A percentile compares a stretch with the other conserved stretches of the same genome.
These are phyloP conservation scores for Epinotia nisella DNA, from an alignment of 2,888 invertebrate species.

Conservation along the genomic window DNA sequence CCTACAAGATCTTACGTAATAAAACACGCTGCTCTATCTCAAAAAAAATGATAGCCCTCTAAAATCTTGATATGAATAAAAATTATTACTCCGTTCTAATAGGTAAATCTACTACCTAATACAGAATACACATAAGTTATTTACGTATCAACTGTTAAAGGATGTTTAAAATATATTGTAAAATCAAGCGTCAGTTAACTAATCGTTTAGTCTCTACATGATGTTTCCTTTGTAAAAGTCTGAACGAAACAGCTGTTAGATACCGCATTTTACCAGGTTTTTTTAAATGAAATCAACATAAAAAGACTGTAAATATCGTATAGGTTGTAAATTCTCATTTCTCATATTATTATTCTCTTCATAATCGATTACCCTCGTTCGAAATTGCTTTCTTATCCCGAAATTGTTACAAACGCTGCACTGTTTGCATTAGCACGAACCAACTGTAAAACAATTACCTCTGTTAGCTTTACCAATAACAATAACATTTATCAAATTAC, in stretches of 20 bases:
- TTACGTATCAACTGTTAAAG: not conserved
- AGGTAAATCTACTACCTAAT: too few species aligned
- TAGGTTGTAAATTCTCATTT: not conserved
- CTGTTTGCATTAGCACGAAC: conserved; percentile 60
- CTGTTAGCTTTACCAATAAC: conserved; percentile 76
- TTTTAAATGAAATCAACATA: not conserved
- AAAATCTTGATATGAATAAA: too few species aligned
- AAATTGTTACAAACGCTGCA: conserved; percentile 48
- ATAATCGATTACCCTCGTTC: conserved; percentile 12
- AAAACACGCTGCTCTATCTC: not conserved
- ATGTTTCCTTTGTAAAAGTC: conserved; percentile 6
- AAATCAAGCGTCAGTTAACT: conserved; percentile 2
- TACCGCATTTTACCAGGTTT: not conserved
- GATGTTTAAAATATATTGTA: not conserved
- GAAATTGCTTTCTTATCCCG: conserved; percentile 28
- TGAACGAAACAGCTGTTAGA: conserved; percentile 1
- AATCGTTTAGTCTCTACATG: not conserved
- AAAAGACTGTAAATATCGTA: not conserved
- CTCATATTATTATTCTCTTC: not conserved
- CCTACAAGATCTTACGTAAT: not conserved
- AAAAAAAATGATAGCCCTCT: not conserved
- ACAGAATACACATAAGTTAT: too few species aligned
- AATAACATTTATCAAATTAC: conserved; percentile 78
- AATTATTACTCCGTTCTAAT: too few species aligned
- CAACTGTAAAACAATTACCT: conserved; percentile 71